Evolutionary conservation across 2,888 invertebrate genomes (phyloP), one percentile per base, ranked within the genome.

Genomic region (Himalopsyche anomala): DNA sequence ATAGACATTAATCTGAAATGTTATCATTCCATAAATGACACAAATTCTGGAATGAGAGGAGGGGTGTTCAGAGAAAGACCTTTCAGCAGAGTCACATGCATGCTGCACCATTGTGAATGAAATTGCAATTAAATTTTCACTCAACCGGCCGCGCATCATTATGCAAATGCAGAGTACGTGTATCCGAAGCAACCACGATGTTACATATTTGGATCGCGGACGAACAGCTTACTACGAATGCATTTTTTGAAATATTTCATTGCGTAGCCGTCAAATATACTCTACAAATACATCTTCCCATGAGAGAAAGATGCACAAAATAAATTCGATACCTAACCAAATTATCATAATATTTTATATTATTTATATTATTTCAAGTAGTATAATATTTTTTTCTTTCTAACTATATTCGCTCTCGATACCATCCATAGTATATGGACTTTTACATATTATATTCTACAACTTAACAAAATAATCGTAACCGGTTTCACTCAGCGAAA

Each of bases 101-200:
- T 80, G 15, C 8, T 38, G 80, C 40, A 40, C n/a, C 38, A 40
- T 17, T 36, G 80, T 42, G 80, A 40, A 80, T 80, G n/a, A 80
- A 80, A 40, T 80, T 80, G 80, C 80, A 80, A 80, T 80, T 80
- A 80, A 40, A 36, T 40, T 80, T 38, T 62, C 42, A 80, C 80
- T 80, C 80, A 80, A 36, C 80, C 17, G 19, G 40, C 80, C 80
- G 15, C 40, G 80, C 80, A 80, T 80, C 80, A 80, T 80, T 80
- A 80, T 80, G 80, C 8, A 80, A 80, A 80, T 80, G 40, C 12
- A 36, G 3, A 2, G n/a, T 8, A 80, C 40, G 42, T 80, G 80
- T 36, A 5, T 42, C 8, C 8, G 36, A 4, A 80, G 2, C n/a
- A 8, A 36, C 11, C 0, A 8, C 28, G 11, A 28, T 19, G 8